Evolutionary conservation across 2,888 invertebrate species (phyloP).

Genomic region (Cylindroiulus punctatus): DNA sequence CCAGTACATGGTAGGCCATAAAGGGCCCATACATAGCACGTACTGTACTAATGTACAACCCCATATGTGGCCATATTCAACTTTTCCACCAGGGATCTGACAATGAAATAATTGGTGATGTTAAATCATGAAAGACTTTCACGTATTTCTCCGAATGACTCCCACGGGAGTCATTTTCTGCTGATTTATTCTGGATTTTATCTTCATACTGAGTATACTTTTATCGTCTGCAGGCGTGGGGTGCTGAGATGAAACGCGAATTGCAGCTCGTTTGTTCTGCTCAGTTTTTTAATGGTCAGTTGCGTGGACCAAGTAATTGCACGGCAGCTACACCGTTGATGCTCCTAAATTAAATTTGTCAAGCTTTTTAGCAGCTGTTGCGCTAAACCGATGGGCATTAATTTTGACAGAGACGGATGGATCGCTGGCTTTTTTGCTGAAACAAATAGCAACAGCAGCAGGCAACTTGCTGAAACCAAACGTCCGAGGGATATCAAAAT

Average conservation of each 20-base stretch:
- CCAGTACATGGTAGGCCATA: too few relatives aligned
- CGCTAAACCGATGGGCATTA: neutral
- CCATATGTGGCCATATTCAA: too few relatives aligned
- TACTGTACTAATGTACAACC: too few relatives aligned
- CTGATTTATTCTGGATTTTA: neutral
- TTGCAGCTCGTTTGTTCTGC: neutral
- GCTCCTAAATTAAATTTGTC: slow-evolving; percentile 23
- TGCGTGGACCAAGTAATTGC: neutral
- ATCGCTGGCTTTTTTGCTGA: neutral
- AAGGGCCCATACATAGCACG: too few relatives aligned
- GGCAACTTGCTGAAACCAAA: neutral
- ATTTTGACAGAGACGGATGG: slow-evolving; percentile 30
- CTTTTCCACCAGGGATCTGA: too few relatives aligned
- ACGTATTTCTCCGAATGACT: neutral
- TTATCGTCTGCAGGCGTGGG: neutral
- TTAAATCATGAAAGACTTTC: neutral
- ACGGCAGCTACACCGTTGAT: neutral
- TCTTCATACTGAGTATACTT: neutral
- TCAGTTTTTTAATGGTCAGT: neutral
- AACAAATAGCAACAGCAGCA: neutral
- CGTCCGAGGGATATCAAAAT: slow-evolving; percentile 22
- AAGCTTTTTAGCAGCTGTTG: slow-evolving; percentile 34
- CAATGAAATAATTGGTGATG: neutral
- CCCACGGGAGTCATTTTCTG: neutral
- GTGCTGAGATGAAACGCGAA: neutral